phyloP scores from a whole-genome alignment of 2,888 invertebrate species.

The Meta bourneti region DNA sequence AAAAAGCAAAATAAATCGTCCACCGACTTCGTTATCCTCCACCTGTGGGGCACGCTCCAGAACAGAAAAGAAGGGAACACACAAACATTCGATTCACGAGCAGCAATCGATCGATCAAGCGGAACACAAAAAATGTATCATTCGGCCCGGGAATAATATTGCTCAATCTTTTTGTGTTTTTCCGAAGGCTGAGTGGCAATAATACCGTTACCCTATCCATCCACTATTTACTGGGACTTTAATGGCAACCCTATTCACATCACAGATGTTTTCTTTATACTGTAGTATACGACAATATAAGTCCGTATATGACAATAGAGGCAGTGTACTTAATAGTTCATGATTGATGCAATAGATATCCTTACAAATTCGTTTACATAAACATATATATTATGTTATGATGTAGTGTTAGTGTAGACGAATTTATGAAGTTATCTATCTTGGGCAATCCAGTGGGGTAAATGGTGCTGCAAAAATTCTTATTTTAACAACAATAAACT shows the following conservation, averaged over 20 bases:
- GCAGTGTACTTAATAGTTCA: neutral
- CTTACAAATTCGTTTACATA: no score
- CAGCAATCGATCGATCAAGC: constrained; percentile 25
- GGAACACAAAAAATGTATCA: constrained; percentile 19
- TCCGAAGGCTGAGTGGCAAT: constrained; percentile 19
- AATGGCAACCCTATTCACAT: neutral
- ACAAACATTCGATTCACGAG: neutral
- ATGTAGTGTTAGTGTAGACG: no score
- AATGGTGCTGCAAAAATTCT: no score
- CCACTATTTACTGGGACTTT: neutral
- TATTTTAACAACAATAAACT: no score
- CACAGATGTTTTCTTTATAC: neutral
- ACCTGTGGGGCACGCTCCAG: neutral
- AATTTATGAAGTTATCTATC: no score
- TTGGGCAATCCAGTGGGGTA: no score
- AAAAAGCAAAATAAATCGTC: neutral
- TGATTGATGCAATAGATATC: neutral
- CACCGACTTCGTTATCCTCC: constrained; percentile 23
- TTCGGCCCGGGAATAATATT: neutral
- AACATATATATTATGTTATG: no score
- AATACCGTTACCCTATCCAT: neutral
- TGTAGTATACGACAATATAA: no score
- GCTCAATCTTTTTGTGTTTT: constrained; percentile 8
- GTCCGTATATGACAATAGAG: neutral
- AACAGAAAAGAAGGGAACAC: neutral